phyloP scores from a whole-genome alignment of 2,888 invertebrate species.

The Napeogenes inachia region DNA sequence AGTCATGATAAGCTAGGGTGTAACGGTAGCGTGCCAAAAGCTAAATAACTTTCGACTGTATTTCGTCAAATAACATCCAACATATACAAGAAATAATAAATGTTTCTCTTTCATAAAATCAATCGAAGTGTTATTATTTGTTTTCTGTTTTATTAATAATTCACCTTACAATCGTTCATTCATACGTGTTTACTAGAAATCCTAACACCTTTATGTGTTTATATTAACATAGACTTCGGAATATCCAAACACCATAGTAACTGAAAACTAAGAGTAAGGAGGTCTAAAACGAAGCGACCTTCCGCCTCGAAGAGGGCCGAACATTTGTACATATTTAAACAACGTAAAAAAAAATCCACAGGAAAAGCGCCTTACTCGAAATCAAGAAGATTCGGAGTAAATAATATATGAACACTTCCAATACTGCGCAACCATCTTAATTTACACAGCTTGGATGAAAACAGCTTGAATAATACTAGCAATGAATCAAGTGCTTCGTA shows the following conservation, averaged over 20 bases:
- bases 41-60: not conserved
- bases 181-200: not conserved
- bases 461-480: not conserved
- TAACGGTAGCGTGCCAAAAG: constrained; percentile 9
- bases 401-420: constrained; percentile 34
- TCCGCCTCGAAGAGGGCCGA: constrained; percentile 32
- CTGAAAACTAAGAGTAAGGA: constrained; percentile 28
- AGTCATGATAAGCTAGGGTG: not conserved
- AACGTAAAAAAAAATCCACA: constrained; percentile 39
- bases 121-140: too few relatives aligned
- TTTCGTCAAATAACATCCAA: not conserved
- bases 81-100: too few relatives aligned
- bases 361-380: constrained; percentile 31
- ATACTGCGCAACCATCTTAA: constrained; percentile 30
- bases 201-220: not conserved
- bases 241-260: constrained; percentile 12
- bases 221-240: not conserved
- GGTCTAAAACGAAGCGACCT: constrained; percentile 32
- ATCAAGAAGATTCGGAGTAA: constrained; percentile 35
- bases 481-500: not conserved
- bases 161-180: too few relatives aligned
- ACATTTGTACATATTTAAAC: constrained; percentile 47
- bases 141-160: too few relatives aligned
- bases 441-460: constrained; percentile 10
- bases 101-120: too few relatives aligned